phyloP scores from a whole-genome alignment of 2,888 invertebrate species.

The Xestoiulus laeticollis region DNA sequence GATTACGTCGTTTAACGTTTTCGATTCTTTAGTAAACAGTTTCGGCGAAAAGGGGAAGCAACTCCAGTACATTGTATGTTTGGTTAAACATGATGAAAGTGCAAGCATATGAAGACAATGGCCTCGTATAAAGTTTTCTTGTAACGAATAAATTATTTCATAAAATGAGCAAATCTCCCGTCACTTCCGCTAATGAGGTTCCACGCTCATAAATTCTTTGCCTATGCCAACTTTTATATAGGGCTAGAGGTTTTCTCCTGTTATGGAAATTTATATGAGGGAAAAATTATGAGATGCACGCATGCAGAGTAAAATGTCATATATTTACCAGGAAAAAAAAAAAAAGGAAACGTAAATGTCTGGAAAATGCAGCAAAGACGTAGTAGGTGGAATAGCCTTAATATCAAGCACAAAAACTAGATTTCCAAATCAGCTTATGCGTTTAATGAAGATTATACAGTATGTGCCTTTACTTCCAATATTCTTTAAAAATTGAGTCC shows the following conservation, averaged over 20 bases:
- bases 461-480: not conserved
- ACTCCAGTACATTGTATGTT: not conserved
- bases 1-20: not conserved
- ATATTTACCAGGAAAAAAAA: not conserved
- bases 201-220: not conserved
- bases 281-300: constrained; percentile 22
- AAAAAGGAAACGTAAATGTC: not conserved
- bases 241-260: not conserved
- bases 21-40: not conserved
- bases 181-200: constrained; percentile 23
- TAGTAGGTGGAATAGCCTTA: not conserved
- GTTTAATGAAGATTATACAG: not conserved
- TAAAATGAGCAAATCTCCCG: constrained; percentile 22
- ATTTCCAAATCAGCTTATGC: not conserved
- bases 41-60: not conserved
- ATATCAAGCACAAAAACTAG: not conserved
- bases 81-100: not conserved
- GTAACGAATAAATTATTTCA: constrained; percentile 5
- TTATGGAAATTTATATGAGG: not conserved
- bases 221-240: not conserved
- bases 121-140: not conserved
- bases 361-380: not conserved
- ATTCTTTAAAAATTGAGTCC: not conserved
- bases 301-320: not conserved
- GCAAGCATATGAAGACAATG: not conserved